Percentiles rank a stretch among this genome's conserved stretches.
These are phyloP conservation scores for Epizoanthus rinbou DNA, from an alignment of 92 coral and sea anemone genomes.

Conservation along the genomic window DNA sequence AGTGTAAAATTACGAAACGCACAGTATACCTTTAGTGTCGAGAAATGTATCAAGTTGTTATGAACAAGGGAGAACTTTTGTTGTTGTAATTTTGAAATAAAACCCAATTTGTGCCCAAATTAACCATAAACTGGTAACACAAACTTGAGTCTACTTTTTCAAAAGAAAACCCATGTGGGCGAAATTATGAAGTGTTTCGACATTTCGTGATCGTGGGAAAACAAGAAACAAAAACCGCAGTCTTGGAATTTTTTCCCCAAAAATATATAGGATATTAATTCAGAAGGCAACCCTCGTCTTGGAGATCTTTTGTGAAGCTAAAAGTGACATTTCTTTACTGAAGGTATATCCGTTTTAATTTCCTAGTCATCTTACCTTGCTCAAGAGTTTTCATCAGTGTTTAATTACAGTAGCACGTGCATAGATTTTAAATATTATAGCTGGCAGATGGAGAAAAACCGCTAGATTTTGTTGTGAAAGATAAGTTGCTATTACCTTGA, in stretches of 20 bases:
- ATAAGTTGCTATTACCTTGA: neutral
- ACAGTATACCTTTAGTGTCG: neutral
- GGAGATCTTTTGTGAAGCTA: neutral
- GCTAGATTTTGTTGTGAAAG: slow-evolving; percentile 11
- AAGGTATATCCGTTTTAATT: slow-evolving; percentile 9
- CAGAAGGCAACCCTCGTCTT: neutral
- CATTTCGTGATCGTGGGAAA: neutral
- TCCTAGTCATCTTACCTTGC: slow-evolving; percentile 8
- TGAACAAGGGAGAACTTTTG: neutral
- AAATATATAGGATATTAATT: neutral
- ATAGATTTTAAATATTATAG: neutral
- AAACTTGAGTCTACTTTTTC: slow-evolving; percentile 12
- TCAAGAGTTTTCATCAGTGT: neutral
- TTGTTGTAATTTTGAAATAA: neutral
- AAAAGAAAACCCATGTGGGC: neutral
- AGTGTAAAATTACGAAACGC: neutral
- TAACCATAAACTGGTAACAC: slow-evolving; percentile 1
- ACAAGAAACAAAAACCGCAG: neutral
- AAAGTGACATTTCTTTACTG: slow-evolving; percentile 14
- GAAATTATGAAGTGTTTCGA: neutral
- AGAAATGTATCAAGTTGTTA: slow-evolving; percentile 8
- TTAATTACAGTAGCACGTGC: slow-evolving; percentile 33
- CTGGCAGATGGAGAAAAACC: slow-evolving; percentile 27
- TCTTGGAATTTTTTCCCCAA: neutral
- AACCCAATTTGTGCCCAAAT: slow-evolving; percentile 21